A percentile compares a stretch with the other conserved stretches of the same genome.
phyloP scores from a whole-genome alignment of 2,797 vertebrate species.

The Rhodeus uyekii region DNA sequence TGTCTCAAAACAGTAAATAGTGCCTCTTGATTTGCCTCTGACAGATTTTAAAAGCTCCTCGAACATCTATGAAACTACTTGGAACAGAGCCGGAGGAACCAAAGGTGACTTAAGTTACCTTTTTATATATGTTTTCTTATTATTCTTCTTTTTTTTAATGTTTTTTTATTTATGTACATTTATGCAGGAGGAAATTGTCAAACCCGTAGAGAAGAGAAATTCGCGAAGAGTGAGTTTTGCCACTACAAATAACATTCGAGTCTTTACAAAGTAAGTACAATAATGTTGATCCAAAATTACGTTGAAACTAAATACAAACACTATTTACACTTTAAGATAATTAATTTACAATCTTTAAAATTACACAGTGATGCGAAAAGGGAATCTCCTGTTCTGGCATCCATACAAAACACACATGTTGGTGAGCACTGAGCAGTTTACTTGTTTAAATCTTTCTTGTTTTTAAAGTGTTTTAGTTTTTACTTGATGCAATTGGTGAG shows the following conservation, averaged over 20 bases:
- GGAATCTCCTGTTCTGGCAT: constrained; percentile 60
- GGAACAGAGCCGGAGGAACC: constrained; percentile 68
- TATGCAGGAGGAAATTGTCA: constrained; percentile 69
- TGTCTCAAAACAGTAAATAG: rapidly evolving
- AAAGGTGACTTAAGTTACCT: constrained; percentile 64
- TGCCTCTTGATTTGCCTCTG: constrained; percentile 24
- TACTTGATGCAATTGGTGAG: not conserved
- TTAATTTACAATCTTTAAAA: constrained; percentile 12
- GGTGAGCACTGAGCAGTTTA: constrained; percentile 63
- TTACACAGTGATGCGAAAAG: constrained; percentile 72
- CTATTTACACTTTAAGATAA: not conserved
- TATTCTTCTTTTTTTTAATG: no score
- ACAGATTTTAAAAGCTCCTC: constrained; percentile 79
- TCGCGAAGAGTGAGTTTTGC: constrained; percentile 83
- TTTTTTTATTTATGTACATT: no score
- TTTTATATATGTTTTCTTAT: no score
- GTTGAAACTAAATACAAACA: not conserved
- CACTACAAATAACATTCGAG: constrained; percentile 71
- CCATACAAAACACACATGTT: constrained; percentile 65
- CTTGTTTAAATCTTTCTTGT: not conserved
- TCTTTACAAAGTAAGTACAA: constrained; percentile 74
- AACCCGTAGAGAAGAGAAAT: constrained; percentile 69
- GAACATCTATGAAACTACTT: constrained; percentile 63
- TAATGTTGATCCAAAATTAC: not conserved
- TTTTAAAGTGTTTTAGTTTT: not conserved